Evolutionary conservation across 92 coral and sea anemone genomes (phyloP).

Genomic region (Zoanthus sansibaricus): DNA sequence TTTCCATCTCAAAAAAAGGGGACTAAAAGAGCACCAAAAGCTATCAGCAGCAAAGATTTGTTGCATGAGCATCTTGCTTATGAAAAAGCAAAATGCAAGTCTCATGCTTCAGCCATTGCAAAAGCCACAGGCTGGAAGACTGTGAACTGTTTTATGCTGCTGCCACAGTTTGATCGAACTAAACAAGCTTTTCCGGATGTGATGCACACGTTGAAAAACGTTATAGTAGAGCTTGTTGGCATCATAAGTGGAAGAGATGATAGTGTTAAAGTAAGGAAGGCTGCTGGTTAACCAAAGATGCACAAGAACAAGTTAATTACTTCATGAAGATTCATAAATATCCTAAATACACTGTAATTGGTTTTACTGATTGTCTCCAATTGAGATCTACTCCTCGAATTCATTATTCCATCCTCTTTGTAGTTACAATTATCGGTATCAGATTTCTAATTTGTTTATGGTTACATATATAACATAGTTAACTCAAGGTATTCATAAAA

Average conservation of each 20-base stretch:
- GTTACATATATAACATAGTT: too few species aligned
- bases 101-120: conserved; percentile 19
- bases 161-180: conserved; percentile 36
- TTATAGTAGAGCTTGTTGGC: conserved; percentile 22
- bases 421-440: too few species aligned
- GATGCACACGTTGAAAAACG: conserved; percentile 53
- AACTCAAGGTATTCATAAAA: too few species aligned
- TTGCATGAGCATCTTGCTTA: conserved; percentile 23
- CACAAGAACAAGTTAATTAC: background rate
- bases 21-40: background rate
- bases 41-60: background rate
- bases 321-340: background rate
- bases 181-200: conserved; percentile 37
- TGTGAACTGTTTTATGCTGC: conserved; percentile 29
- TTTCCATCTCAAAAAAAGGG: conserved; percentile 19
- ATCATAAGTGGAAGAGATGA: conserved; percentile 6
- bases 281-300: conserved; percentile 16
- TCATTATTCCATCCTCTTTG: background rate
- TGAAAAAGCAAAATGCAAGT: conserved; percentile 18
- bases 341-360: background rate
- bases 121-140: conserved; percentile 49
- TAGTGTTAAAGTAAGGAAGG: conserved; percentile 14
- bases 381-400: background rate
- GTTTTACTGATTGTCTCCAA: background rate
- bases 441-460: too few species aligned